Evolutionary conservation across 2,113 vertebrate genomes (phyloP).

Genomic region (Ptychochromis oligacanthus): DNA sequence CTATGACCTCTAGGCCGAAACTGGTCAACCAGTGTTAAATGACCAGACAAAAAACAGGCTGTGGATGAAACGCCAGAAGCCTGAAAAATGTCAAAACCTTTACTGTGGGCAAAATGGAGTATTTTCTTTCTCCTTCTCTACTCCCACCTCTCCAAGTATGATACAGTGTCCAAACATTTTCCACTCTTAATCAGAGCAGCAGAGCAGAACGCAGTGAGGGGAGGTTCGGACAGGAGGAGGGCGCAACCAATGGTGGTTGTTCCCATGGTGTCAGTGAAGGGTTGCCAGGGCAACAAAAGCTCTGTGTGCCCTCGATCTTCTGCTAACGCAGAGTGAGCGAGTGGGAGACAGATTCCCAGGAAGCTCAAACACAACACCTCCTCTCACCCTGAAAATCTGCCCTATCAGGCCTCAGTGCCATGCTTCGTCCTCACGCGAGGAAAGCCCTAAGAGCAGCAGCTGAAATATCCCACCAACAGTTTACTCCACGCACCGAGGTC

Average conservation of each 20-base stretch:
- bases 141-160: conserved; percentile 10
- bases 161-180: conserved; percentile 9
- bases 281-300: conserved; percentile 55
- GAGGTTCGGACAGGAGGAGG: not conserved
- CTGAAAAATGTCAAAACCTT: not conserved
- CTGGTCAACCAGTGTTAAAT: conserved; percentile 33
- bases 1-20: conserved; percentile 34
- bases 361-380: conserved; percentile 50
- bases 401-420: conserved; percentile 33
- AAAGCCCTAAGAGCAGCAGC: not conserved
- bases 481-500: not conserved
- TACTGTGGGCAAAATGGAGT: not conserved
- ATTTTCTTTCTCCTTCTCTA: not conserved
- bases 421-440: not conserved
- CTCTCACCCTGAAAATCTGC: conserved; percentile 54
- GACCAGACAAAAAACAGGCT: conserved; percentile 22
- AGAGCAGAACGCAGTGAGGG: conserved; percentile 8
- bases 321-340: not conserved
- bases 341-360: conserved; percentile 40
- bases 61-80: not conserved
- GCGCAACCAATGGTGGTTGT: not conserved
- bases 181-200: conserved; percentile 9
- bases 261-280: conserved; percentile 39
- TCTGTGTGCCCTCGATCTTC: conserved; percentile 31
- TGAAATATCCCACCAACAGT: not conserved